phyloP scores from a whole-genome alignment of 2,113 vertebrate species.

The Hyaena hyaena region DNA sequence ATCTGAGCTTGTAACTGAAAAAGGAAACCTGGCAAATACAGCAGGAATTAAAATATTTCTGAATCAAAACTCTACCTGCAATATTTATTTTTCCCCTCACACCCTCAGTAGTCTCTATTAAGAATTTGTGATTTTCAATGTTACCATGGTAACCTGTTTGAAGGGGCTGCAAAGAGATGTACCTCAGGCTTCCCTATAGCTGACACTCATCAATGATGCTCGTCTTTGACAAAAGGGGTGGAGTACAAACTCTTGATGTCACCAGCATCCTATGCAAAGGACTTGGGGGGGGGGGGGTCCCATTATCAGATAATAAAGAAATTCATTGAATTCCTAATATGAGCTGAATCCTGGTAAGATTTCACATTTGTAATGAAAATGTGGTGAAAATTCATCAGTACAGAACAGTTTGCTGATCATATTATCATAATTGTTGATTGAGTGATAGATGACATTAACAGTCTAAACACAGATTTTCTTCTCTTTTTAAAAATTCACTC shows the following conservation, averaged over 20 bases:
- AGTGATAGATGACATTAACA: constrained; percentile 76
- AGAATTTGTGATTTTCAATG: constrained; percentile 60
- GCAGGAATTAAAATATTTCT: constrained; percentile 52
- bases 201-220: not conserved
- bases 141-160: constrained; percentile 69
- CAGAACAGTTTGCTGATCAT: constrained; percentile 69
- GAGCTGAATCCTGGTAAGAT: constrained; percentile 52
- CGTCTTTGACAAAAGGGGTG: not conserved
- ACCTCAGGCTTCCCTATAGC: constrained; percentile 18
- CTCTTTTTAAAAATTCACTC: constrained; percentile 68
- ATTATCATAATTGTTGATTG: constrained; percentile 77
- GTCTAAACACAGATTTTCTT: constrained; percentile 76
- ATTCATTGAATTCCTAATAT: constrained; percentile 61
- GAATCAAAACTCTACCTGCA: constrained; percentile 52
- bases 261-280: not conserved
- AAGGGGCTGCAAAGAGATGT: constrained; percentile 30
- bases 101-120: constrained; percentile 42
- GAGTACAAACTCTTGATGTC: constrained; percentile 31
- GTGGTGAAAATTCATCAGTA: constrained; percentile 57
- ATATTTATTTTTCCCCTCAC: constrained; percentile 39
- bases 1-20: constrained; percentile 31
- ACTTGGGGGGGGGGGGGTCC: not conserved
- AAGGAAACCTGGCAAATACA: constrained; percentile 11
- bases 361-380: constrained; percentile 75
- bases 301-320: constrained; percentile 66